Evolutionary conservation across 2,888 invertebrate species (phyloP).

Genomic region (Alentia gelatinosa): DNA sequence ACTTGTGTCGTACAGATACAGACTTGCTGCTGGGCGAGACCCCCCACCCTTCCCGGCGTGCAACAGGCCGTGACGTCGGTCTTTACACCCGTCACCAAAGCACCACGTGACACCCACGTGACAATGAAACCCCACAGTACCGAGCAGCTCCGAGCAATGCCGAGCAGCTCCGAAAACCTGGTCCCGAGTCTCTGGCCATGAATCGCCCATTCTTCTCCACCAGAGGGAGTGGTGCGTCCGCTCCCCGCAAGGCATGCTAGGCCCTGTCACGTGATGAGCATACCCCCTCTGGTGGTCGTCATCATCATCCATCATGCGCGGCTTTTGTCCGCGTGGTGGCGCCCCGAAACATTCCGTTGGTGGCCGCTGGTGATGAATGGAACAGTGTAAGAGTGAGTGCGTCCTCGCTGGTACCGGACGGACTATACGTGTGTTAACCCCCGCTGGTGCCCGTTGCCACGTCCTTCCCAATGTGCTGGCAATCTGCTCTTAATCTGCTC

Average conservation of each 20-base stretch:
- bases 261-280: constrained; percentile 8
- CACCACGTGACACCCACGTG: background rate
- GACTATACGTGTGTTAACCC: too few relatives aligned
- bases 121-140: background rate
- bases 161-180: too few relatives aligned
- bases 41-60: too few relatives aligned
- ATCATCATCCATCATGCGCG: background rate
- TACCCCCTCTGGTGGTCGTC: background rate
- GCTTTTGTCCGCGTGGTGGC: constrained; percentile 1
- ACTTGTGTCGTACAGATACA: too few relatives aligned
- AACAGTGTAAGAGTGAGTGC: background rate
- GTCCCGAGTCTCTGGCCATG: background rate
- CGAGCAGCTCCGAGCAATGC: too few relatives aligned
- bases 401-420: background rate
- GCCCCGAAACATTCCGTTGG: background rate
- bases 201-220: background rate
- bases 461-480: background rate
- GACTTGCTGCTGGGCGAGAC: too few relatives aligned
- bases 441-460: too few relatives aligned
- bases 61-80: background rate
- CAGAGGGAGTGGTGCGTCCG: background rate
- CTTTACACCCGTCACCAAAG: background rate
- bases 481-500: background rate
- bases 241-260: background rate
- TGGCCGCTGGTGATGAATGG: background rate